Evolutionary conservation across 1,140 invertebrate genomes (phyloP).

Genomic region (Nasonia longicornis): DNA sequence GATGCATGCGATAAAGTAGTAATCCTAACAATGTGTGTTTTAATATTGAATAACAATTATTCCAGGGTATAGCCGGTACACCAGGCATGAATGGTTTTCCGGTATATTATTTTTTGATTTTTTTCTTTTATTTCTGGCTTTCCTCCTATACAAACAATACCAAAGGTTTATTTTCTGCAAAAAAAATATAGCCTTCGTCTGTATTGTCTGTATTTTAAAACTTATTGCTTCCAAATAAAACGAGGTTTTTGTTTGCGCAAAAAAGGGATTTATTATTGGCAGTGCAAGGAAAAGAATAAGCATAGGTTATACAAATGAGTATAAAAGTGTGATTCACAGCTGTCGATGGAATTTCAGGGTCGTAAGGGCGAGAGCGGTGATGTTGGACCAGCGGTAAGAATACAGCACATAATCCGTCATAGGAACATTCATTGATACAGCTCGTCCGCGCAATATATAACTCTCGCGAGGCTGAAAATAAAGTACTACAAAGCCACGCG

Average conservation of each 20-base stretch:
- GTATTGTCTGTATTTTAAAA: neutral
- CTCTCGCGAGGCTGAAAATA: neutral
- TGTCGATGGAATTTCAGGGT: conserved; percentile 73
- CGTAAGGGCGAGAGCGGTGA: conserved; percentile 71
- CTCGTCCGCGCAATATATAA: too few species aligned
- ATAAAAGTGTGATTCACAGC: conserved; percentile 44
- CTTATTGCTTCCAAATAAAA: conserved; percentile 55
- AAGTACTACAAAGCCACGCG: neutral
- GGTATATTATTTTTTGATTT: conserved; percentile 78
- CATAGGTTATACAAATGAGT: neutral
- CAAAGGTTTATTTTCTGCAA: neutral
- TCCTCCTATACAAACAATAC: conserved; percentile 20
- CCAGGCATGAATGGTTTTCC: conserved; percentile 90
- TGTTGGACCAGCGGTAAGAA: conserved; percentile 35
- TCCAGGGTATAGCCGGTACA: conserved; percentile 82
- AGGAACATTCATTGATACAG: neutral
- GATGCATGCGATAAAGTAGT: conserved; percentile 41
- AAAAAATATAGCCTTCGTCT: neutral
- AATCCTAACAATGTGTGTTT: conserved; percentile 56
- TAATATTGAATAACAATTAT: conserved; percentile 71
- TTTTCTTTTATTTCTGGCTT: conserved; percentile 57
- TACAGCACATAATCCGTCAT: neutral
- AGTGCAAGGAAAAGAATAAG: conserved; percentile 48
- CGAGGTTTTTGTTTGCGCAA: neutral
- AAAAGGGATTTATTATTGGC: conserved; percentile 43